Percentiles rank a stretch among this genome's conserved stretches.
These are phyloP conservation scores for Altica lythri DNA, from an alignment of 2,888 invertebrate genomes.

Conservation along the genomic window DNA sequence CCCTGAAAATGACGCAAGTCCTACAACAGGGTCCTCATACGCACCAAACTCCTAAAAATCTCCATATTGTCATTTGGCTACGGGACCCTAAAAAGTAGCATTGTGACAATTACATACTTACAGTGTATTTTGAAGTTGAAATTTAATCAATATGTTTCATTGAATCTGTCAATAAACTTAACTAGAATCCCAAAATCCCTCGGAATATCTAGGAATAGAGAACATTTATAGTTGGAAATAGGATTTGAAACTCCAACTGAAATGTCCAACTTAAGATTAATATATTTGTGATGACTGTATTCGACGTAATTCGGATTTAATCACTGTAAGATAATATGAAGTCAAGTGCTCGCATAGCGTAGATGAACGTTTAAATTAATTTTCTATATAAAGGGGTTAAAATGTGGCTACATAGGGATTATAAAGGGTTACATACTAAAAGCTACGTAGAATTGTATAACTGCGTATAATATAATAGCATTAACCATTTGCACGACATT, in stretches of 20 bases:
- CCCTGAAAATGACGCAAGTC: too few relatives aligned
- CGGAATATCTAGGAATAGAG: too few relatives aligned
- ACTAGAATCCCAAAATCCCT: too few relatives aligned
- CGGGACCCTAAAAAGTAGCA: too few relatives aligned
- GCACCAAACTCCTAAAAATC: too few relatives aligned
- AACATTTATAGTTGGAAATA: slow-evolving; percentile 1
- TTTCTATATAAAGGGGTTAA: slow-evolving; percentile 41
- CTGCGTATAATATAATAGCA: slow-evolving; percentile 48
- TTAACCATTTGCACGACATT: slow-evolving; percentile 46
- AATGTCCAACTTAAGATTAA: slow-evolving; percentile 29
- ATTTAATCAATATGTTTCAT: too few relatives aligned
- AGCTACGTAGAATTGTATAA: slow-evolving; percentile 44
- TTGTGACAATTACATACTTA: too few relatives aligned
- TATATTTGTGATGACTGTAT: slow-evolving; percentile 31
- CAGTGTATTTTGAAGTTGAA: too few relatives aligned
- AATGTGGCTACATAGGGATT: slow-evolving; percentile 31
- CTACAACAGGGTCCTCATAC: too few relatives aligned
- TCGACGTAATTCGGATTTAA: slow-evolving; percentile 43
- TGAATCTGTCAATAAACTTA: too few relatives aligned
- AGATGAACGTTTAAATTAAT: slow-evolving; percentile 43
- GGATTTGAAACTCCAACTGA: background rate
- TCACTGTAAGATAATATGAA: slow-evolving; percentile 45
- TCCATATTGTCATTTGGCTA: too few relatives aligned
- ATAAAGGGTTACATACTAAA: slow-evolving; percentile 35
- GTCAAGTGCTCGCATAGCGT: slow-evolving; percentile 34